Base-by-base conservation (phyloP, 2,113 vertebrate species). In the Hemibagrus wyckioides region DNA sequence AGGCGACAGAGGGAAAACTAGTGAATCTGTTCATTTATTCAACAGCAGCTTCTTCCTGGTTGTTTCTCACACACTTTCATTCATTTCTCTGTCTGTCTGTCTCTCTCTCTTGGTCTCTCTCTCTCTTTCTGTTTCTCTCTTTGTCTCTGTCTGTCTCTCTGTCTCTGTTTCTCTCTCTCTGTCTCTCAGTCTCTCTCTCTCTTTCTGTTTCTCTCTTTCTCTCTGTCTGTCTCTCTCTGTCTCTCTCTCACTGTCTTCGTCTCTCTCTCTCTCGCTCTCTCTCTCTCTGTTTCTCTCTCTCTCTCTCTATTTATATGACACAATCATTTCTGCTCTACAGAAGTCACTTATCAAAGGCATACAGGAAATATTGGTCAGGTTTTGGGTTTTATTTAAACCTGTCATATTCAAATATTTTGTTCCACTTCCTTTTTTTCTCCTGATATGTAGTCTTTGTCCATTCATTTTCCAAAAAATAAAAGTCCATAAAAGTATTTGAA, bases 101-200 rank as follows among this genome's bases (percentile, higher is more conserved):
- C 61, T 67, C 61, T 83, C 82, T 36, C n/a, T 67, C 61, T 67
- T 41, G 69, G 63, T 33, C 28, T 65, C n/a, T 56, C 77, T 36
- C 54, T 82, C 59, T 65, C 59, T 83, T 48, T 36, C n/a, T 67
- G 0, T 23, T 41, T 67, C 61, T 83, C 82, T 36, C n/a, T 67
- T 41, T 67, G 63, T 56, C 77, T 36, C 54, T 82, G 41, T 65
- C 59, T 83, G 48, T 36, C n/a, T 67, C 2, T 23, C 61, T 67
- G 41, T 83, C 82, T 36, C n/a, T 33, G 63, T 33, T n/a, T 33
- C 13, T 30, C 63, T 57, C 50, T 56, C 77, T 36, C 54, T 82
- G 41, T 65, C 59, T 83, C 63, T 36, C n/a, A 50, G 0, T 23
- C 61, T 67, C 61, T 83, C 82, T 36, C n/a, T 67, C 61, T 67